These are phyloP conservation scores for Proctacanthus coquilletti DNA, from an alignment of 1,140 invertebrate genomes.

Conservation along the genomic window DNA sequence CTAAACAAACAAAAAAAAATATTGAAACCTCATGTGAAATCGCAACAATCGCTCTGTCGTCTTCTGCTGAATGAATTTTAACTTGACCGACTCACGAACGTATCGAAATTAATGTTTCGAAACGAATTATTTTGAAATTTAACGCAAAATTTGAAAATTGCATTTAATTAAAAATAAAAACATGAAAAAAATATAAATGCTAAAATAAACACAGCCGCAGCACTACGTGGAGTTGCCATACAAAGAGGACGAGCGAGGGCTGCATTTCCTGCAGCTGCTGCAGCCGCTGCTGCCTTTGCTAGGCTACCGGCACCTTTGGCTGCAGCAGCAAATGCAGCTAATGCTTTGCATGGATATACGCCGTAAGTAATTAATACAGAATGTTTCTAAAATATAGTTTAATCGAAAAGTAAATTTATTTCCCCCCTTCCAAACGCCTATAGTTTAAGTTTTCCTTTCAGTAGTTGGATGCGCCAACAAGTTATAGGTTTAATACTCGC, in stretches of 20 bases:
- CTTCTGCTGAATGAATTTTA: neutral
- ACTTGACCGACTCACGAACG: neutral
- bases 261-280: constrained; percentile 54
- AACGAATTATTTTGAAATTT: neutral
- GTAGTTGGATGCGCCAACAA: no score
- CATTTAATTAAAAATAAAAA: neutral
- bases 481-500: no score
- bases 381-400: neutral
- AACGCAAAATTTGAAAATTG: neutral
- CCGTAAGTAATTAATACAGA: constrained; percentile 46
- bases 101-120: neutral
- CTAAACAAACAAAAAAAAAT: constrained; percentile 16
- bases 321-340: constrained; percentile 38
- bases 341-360: constrained; percentile 62
- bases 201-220: constrained; percentile 41
- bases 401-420: no score
- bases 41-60: neutral
- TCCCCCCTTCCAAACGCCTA: no score
- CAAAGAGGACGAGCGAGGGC: constrained; percentile 49
- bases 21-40: constrained; percentile 7
- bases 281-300: constrained; percentile 35
- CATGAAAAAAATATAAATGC: constrained; percentile 6
- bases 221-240: constrained; percentile 46
- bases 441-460: no score
- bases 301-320: constrained; percentile 38